Evolutionary conservation across 2,888 invertebrate species (phyloP).

Genomic region (Cataglyphis livida): DNA sequence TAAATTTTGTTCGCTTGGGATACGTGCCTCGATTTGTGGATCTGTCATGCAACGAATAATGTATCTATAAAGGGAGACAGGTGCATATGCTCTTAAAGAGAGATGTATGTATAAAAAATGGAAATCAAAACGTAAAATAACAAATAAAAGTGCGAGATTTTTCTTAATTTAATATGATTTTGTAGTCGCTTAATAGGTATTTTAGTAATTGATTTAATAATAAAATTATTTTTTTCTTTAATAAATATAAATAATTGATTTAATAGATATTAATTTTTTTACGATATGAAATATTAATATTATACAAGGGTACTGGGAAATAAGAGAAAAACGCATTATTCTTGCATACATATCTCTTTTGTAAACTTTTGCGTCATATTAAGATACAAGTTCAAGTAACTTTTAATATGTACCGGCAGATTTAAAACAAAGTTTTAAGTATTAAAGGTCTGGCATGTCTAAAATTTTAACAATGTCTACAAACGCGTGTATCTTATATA

Average conservation of each 20-base stretch:
- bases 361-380: background rate
- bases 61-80: background rate
- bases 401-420: constrained; percentile 3
- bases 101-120: background rate
- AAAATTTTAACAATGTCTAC: constrained; percentile 25
- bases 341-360: background rate
- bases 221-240: background rate
- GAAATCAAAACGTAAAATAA: background rate
- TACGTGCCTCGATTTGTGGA: background rate
- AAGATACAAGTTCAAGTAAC: background rate
- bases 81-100: background rate
- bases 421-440: background rate
- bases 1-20: background rate
- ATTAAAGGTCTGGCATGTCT: background rate
- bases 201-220: too few relatives aligned
- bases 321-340: background rate
- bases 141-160: background rate
- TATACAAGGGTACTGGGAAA: background rate
- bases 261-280: background rate
- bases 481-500: background rate
- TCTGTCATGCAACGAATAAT: background rate
- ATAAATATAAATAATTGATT: too few relatives aligned
- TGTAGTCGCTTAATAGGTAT: background rate
- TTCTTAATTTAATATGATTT: background rate
- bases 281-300: background rate